Evolutionary conservation across 2,888 invertebrate genomes (phyloP), one percentile per base, ranked within the genome.

Genomic region (Gandaritis pyraliata): DNA sequence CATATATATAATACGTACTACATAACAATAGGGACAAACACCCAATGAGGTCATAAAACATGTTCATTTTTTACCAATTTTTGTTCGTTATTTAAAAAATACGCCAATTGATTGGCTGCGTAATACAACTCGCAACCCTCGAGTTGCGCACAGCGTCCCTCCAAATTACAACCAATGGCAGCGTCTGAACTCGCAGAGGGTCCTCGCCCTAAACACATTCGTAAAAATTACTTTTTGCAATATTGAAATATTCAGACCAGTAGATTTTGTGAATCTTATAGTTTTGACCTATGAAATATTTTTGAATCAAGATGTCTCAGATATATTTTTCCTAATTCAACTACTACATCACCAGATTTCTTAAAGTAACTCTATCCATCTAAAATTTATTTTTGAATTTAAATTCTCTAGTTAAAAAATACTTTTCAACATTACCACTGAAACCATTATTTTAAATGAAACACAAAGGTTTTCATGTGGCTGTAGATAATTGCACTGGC

Each of bases 91-190:
- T 90, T 90, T 90, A 90, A 92, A 91, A 90, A 90, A 90, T 86
- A 74, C 80, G 87, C 73, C 85, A 88, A 92, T 91, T 90, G 90
- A 92, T 92, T 92, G 92, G 92, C 85, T 92, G 89, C 89, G 90
- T 87, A 81, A 73, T 72, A 67, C 69, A 58, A 67, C 70, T 66
- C 55, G 65, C 77, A 62, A 78, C 81, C 84, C 83, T 78, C 74
- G 68, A 69, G 69, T 63, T 61, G 68, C 74, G 83, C 85, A 79
- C 81, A 76, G 84, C 81, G 80, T 78, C 82, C 83, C 82, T 83
- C 74, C 65, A 60, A 41, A 46, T 59, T 64, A 52, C 77, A 69
- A 76, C 91, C 91, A 91, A 91, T 91, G 53, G 79, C 67, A 77
- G 70, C 70, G 55, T 70, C 54, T 69, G 45, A 66, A 73, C 71